Evolutionary conservation across 2,113 vertebrate species (phyloP).

Genomic region (Balaenoptera acutorostrata): DNA sequence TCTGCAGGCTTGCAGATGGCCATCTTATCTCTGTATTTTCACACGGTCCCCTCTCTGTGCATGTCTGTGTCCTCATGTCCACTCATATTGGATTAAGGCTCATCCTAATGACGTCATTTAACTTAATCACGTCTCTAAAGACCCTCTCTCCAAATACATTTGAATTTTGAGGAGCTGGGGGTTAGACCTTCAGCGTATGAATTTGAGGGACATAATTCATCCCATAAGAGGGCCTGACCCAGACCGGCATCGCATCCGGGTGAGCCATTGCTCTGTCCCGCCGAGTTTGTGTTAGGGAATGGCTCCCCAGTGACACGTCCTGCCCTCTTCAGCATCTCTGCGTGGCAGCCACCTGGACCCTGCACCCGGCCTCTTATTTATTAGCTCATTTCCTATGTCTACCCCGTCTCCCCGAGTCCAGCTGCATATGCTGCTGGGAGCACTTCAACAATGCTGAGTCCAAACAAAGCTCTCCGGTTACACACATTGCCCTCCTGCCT

Average conservation of each 20-base stretch:
- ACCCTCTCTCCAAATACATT: neutral
- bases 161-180: neutral
- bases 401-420: fast-evolving
- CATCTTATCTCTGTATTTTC: no score
- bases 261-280: neutral
- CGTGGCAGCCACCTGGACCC: neutral
- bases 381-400: neutral
- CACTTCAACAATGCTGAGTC: fast-evolving
- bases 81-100: neutral
- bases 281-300: fast-evolving
- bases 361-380: fast-evolving
- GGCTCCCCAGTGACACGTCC: neutral
- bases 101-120: neutral
- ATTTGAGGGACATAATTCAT: neutral
- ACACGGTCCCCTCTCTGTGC: fast-evolving
- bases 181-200: neutral
- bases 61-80: no score
- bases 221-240: neutral
- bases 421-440: neutral
- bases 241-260: fast-evolving
- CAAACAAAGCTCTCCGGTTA: neutral
- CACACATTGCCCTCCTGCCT: neutral
- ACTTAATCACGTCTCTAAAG: neutral
- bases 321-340: neutral
- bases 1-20: neutral